Base-by-base conservation (phyloP, 2,113 vertebrate genomes). In the Copsychus sechellarum region DNA sequence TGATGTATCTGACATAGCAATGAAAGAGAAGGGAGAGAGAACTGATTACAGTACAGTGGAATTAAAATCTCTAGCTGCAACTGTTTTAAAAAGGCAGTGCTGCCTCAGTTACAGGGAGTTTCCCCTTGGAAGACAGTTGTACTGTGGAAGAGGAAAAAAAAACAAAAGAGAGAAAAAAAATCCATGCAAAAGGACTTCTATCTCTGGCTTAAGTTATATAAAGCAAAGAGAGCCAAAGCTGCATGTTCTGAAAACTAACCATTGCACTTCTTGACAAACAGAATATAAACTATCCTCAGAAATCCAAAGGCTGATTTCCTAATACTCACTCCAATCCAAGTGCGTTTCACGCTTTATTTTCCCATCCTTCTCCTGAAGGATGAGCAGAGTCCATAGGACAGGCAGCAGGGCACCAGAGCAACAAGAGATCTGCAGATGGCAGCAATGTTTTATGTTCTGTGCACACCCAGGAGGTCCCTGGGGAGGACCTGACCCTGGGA, bases 381-480 rank as follows among this genome's bases (percentile, higher is more conserved):
- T 48, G 40, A 89, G 56, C 48, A 71, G 36, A 74, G 72, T 33
- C 74, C 64, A 67, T 50, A 53, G 67, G 64, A 53, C 80, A 66
- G 69, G 80, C 67, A 92, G 69, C 70, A 88, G 57, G 51, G 20
- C 77, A 60, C 61, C 58, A 67, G 43, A 79, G 64, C 73, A 60
- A 16, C 34, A 13, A 45, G 70, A 72, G 72, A 40, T 91, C 89
- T 93, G 91, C 93, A 95, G 94, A 85, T 57, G 93, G 94, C 91
- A 91, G 87, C 84, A 95, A 87, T 23, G 58, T 23, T 94, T 96
- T 95, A 43, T 2, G 2, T 50, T 86, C 67, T 67, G 14, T 42
- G 48, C 82, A 81, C 57, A 31, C 5, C 78, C 81, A 90, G 67
- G 83, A 84, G 65, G 38, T 43, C 87, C 17, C 3, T 11, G 8